A percentile compares a stretch with the other conserved stretches of the same genome.
phyloP scores from a whole-genome alignment of 2,888 invertebrate species.

The Mantis religiosa region DNA sequence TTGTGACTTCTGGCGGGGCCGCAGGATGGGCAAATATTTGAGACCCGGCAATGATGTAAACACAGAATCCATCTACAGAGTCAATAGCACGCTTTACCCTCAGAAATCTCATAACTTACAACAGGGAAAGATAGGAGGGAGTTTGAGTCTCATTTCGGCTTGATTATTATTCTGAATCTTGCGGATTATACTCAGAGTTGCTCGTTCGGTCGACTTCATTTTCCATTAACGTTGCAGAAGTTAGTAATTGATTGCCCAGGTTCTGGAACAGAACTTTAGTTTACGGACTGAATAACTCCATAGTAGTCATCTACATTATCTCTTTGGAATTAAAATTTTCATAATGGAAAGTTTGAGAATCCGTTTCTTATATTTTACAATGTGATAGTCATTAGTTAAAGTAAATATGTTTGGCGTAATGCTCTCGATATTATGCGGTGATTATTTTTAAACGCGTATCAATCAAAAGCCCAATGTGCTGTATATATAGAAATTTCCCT shows the following conservation, averaged over 20 bases:
- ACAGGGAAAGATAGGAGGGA: not conserved
- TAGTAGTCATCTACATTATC: too few species aligned
- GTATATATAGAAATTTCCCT: too few species aligned
- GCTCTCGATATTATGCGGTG: too few species aligned
- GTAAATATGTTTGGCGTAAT: too few species aligned
- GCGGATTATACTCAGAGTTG: not conserved
- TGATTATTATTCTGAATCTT: not conserved
- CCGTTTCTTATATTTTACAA: too few species aligned
- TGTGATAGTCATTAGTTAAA: too few species aligned
- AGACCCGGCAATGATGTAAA: constrained; percentile 11
- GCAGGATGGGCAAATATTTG: constrained; percentile 15
- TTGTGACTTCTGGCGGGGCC: not conserved
- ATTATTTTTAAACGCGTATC: too few species aligned
- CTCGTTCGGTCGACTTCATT: not conserved
- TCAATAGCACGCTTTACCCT: constrained; percentile 3
- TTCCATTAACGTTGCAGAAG: not conserved
- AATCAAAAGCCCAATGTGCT: too few species aligned
- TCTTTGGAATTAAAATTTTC: too few species aligned
- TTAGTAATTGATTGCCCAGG: not conserved
- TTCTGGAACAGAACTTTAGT: not conserved
- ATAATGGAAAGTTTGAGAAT: too few species aligned
- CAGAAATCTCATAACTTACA: constrained; percentile 9
- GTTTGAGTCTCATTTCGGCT: not conserved
- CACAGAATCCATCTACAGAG: constrained; percentile 21
- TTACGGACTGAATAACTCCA: not conserved